Evolutionary conservation across 2,888 invertebrate genomes (phyloP).

Genomic region (Dasypolia templi): DNA sequence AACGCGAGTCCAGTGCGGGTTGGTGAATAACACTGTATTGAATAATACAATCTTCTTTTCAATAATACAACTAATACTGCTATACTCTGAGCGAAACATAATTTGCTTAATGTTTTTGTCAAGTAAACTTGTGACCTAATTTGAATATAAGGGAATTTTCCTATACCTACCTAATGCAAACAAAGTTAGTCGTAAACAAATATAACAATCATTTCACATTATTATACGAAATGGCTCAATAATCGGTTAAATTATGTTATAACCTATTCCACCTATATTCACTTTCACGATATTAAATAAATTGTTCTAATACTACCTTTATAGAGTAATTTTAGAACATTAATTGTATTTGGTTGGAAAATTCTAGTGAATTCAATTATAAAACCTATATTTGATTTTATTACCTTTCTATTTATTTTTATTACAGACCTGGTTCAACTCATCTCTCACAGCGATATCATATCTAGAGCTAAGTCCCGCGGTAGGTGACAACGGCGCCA

Average conservation of each 20-base stretch:
- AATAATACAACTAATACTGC: slow-evolving; percentile 25
- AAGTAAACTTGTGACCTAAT: slow-evolving; percentile 9
- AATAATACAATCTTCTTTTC: slow-evolving; percentile 27
- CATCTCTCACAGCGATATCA: slow-evolving; percentile 80
- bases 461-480: slow-evolving; percentile 82
- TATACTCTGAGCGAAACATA: slow-evolving; percentile 15
- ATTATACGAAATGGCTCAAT: slow-evolving; percentile 33
- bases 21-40: too few relatives aligned
- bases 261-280: slow-evolving; percentile 12
- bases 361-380: too few relatives aligned
- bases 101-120: slow-evolving; percentile 16
- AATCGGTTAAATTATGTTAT: slow-evolving; percentile 43
- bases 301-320: slow-evolving; percentile 5
- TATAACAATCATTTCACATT: too few relatives aligned
- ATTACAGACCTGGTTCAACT: slow-evolving; percentile 84
- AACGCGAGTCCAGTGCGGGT: too few relatives aligned
- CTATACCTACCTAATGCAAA: slow-evolving; percentile 10
- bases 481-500: slow-evolving; percentile 83
- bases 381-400: background rate
- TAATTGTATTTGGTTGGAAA: slow-evolving; percentile 21
- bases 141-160: slow-evolving; percentile 32
- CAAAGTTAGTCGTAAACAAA: slow-evolving; percentile 17
- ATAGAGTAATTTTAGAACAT: slow-evolving; percentile 18
- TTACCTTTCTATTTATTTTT: slow-evolving; percentile 15
- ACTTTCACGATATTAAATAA: slow-evolving; percentile 45